Evolutionary conservation across 2,888 invertebrate genomes (phyloP), one percentile per base, ranked within the genome.

Genomic region (Baronia brevicornis): DNA sequence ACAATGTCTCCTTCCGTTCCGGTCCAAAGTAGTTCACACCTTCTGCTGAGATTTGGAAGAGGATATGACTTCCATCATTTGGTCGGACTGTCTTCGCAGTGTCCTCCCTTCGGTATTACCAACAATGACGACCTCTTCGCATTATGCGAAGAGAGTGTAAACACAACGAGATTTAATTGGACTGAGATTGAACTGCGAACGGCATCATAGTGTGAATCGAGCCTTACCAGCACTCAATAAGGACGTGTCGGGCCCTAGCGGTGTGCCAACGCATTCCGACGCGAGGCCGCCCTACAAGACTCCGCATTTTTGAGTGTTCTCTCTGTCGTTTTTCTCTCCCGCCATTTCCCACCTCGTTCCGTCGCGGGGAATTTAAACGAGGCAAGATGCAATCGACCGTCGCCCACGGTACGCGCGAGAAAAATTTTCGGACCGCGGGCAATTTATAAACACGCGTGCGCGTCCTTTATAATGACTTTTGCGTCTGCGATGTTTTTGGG

Each of bases 301-400:
- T 33, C 38, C 51, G 60, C 66, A 71, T 75, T 73, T 75, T 75
- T 71, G 65, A 67, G 51, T 55, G 61, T 62, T 43, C 42, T 24
- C 32, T 47, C 44, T n/a, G n/a, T 67, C 58, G 63, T 78, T 75
- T 75, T 74, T 74, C 69, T 62, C 50, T 43, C 46, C 44, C 41
- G 51, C 55, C 62, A 67, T 73, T 78, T 78, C 69, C 69, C 75
- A 78, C 77, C 67, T 77, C 62, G 51, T 48, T 53, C 54, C 48
- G 61, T 59, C 56, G 53, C 26, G 39, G 56, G 52, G 80, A 78
- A 77, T 80, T 77, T 75, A 71, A 78, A 77, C 74, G 66, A 73
- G 62, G 61, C 55, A 44, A 64, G 71, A 74, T 60, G 58, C 53
- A 60, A 71, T 71, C 60, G 55, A 47, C 42, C 54, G 47, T 48